Conservation (phyloP, 2,113 vertebrate genomes). For the Saiga tatarica region DNA sequence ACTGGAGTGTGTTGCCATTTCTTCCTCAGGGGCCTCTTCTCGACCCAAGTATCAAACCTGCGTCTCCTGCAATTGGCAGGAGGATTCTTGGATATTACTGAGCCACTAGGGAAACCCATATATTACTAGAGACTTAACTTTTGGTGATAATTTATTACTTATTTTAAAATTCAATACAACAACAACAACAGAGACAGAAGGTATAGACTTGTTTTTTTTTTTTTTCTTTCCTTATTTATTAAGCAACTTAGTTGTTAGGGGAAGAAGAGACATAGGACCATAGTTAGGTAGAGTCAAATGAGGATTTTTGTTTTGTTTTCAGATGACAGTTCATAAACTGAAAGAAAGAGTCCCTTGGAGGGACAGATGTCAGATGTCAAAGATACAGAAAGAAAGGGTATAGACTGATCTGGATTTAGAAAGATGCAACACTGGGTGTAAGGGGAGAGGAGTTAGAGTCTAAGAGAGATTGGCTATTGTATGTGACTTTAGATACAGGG, state of each 20-base stretch:
- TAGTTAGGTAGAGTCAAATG: not conserved
- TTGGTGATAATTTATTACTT: not conserved
- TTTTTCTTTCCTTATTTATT: not conserved
- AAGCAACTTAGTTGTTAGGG: not conserved
- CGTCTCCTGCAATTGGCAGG: rapidly evolving
- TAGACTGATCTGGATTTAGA: not conserved
- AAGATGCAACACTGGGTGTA: not conserved
- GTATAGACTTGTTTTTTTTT: not conserved
- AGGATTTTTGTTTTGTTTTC: not conserved
- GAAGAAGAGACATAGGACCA: not conserved
- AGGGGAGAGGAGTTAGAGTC: not conserved
- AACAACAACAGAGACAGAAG: not conserved
- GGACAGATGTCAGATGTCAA: not conserved
- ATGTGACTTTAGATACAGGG: not conserved
- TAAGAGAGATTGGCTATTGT: not conserved
- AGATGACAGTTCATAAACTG: not conserved
- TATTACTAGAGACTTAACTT: not conserved
- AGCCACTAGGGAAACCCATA: not conserved
- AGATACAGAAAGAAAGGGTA: not conserved
- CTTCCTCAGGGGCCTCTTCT: not conserved
- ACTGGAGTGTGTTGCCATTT: not conserved
- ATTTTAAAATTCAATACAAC: not conserved
- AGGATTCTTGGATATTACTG: not conserved
- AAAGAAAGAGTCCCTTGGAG: not conserved
- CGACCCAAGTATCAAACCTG: not conserved